Evolutionary conservation across 2,888 invertebrate genomes (phyloP), one percentile per base, ranked within the genome.

Genomic region (Diogma glabrata): DNA sequence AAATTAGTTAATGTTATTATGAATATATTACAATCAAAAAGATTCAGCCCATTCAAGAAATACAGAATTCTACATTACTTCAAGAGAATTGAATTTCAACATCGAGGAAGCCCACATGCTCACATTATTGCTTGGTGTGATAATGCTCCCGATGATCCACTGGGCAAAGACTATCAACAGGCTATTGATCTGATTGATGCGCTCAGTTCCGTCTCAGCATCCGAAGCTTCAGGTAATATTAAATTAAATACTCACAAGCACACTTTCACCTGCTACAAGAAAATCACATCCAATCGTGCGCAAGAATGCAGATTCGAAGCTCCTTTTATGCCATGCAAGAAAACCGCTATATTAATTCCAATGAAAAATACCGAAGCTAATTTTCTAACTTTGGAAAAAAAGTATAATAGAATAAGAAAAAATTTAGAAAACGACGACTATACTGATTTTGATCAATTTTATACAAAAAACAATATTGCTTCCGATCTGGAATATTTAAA

Each of bases 81-180:
- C n/a, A 36, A n/a, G 9, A n/a, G 36, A 36, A 36, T 36, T 12
- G 36, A 36, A 36, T 36, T 36, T 36, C 36, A 36, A 36, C 36
- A n/a, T 12, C 36, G 36, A 36, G 36, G 36, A n/a, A 36, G 36
- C n/a, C n/a, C n/a, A 8, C n/a, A 10, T n/a, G 55, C 57, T 53
- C 51, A 56, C 28, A 54, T 53, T 50, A 48, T 57, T 47, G 8
- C 49, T 5, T 69, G 67, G 67, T 56, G 68, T 14, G 58, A 66
- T 4, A 62, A 67, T 58, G 59, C n/a, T n/a, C n/a, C n/a, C n/a
- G n/a, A n/a, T n/a, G n/a, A n/a, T n/a, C n/a, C n/a, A n/a, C n/a
- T n/a, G n/a, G n/a, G n/a, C n/a, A n/a, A n/a, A n/a, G n/a, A n/a
- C n/a, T n/a, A n/a, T n/a, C n/a, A n/a, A n/a, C n/a, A n/a, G n/a